These are phyloP conservation scores for Doryteuthis pealeii DNA, from an alignment of 1,140 invertebrate species.

Conservation along the genomic window DNA sequence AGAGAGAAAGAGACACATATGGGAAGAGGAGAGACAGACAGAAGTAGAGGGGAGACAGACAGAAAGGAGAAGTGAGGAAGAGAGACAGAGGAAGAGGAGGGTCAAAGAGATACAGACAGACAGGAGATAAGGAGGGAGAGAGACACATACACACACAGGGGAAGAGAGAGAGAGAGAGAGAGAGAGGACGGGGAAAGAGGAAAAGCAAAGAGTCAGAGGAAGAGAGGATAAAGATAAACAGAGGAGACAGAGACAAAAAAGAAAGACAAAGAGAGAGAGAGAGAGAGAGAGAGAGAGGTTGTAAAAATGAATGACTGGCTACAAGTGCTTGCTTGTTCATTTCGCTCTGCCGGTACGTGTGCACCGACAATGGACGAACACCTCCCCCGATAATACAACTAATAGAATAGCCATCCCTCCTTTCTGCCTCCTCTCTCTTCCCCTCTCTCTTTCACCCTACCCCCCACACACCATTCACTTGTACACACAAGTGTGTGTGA, in stretches of 20 bases:
- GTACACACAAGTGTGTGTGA: too few species aligned
- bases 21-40: not conserved
- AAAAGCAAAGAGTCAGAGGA: not conserved
- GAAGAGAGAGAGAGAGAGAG: not conserved
- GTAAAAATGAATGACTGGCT: not conserved
- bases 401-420: too few species aligned
- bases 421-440: too few species aligned
- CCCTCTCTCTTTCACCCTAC: too few species aligned
- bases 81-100: not conserved
- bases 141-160: not conserved
- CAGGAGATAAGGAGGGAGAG: not conserved
- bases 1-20: not conserved
- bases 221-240: not conserved
- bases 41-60: not conserved
- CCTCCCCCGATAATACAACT: too few species aligned
- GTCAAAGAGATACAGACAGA: not conserved
- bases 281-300: not conserved
- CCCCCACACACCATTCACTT: too few species aligned
- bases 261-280: not conserved
- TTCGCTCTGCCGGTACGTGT: too few species aligned
- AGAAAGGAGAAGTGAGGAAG: not conserved
- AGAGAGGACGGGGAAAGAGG: not conserved
- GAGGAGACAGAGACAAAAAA: not conserved
- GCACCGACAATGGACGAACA: too few species aligned
- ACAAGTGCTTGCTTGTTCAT: too few species aligned